Evolutionary conservation across 2,888 invertebrate genomes (phyloP).

Genomic region (Adineta ricciae): DNA sequence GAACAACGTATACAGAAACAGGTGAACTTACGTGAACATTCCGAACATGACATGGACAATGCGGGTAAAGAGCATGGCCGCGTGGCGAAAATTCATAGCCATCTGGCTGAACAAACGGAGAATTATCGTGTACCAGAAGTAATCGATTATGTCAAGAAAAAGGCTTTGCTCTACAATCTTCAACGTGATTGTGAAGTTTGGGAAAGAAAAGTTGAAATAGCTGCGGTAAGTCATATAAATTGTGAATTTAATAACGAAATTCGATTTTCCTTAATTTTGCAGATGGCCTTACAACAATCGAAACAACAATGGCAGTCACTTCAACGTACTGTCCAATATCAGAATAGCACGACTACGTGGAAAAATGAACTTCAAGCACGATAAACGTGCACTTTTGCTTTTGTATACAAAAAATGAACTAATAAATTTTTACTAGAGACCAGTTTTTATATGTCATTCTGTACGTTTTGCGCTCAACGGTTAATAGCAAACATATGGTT

Average conservation of each 20-base stretch:
- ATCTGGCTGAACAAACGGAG: conserved; percentile 45
- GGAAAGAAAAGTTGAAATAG: conserved; percentile 51
- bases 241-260: too few relatives aligned
- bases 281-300: not conserved
- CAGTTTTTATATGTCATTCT: too few relatives aligned
- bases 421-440: not conserved
- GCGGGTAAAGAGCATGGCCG: conserved; percentile 42
- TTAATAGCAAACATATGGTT: too few relatives aligned
- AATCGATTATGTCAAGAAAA: conserved; percentile 49
- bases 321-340: not conserved
- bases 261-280: not conserved
- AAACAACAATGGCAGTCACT: not conserved
- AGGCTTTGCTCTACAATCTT: conserved; percentile 47
- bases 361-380: not conserved
- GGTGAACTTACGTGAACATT: not conserved
- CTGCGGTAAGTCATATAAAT: conserved; percentile 40
- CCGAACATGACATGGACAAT: not conserved
- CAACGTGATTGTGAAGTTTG: conserved; percentile 49
- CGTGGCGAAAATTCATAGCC: conserved; percentile 47
- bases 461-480: too few relatives aligned
- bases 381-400: not conserved
- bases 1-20: conserved; percentile 1
- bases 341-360: not conserved
- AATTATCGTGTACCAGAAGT: conserved; percentile 49
- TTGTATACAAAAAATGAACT: not conserved